phyloP scores from a whole-genome alignment of 2,888 invertebrate genomes.

The Camptogramma bilineatum region DNA sequence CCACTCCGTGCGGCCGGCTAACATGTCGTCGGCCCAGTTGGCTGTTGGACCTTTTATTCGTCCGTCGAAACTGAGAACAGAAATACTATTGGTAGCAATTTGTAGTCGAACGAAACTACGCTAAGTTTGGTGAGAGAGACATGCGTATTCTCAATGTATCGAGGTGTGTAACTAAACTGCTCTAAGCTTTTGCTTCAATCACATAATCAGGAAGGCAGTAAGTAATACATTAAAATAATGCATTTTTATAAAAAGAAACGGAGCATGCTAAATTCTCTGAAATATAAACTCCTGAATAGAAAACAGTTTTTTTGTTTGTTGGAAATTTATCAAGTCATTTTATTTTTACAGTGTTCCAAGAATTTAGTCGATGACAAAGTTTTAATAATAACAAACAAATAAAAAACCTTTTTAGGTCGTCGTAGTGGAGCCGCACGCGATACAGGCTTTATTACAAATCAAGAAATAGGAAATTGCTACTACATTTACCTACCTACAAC shows the following conservation, averaged over 20 bases:
- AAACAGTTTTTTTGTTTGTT: conserved; percentile 14
- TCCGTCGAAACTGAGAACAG: conserved; percentile 87
- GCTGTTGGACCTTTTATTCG: conserved; percentile 84
- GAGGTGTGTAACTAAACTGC: too few relatives aligned
- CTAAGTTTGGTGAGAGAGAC: background rate
- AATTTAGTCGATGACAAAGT: conserved; percentile 28
- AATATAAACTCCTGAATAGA: conserved; percentile 18
- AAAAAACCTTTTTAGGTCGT: conserved; percentile 81
- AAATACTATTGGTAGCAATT: background rate
- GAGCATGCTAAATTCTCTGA: conserved; percentile 15
- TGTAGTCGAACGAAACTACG: background rate
- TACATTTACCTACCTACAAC: conserved; percentile 21
- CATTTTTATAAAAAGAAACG: conserved; percentile 23
- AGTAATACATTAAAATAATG: background rate
- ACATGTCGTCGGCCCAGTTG: conserved; percentile 89
- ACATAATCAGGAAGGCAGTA: conserved; percentile 1
- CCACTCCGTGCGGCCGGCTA: conserved; percentile 89
- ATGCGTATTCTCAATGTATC: too few relatives aligned
- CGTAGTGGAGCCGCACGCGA: conserved; percentile 56
- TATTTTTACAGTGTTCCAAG: conserved; percentile 26
- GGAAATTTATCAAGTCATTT: conserved; percentile 11
- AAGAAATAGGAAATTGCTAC: conserved; percentile 69
- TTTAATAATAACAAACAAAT: conserved; percentile 35
- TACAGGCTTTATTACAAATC: conserved; percentile 64
- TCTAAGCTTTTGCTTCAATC: background rate